These are phyloP conservation scores for Cichlasoma orientale DNA, from an alignment of 2,797 vertebrate species.

Conservation along the genomic window DNA sequence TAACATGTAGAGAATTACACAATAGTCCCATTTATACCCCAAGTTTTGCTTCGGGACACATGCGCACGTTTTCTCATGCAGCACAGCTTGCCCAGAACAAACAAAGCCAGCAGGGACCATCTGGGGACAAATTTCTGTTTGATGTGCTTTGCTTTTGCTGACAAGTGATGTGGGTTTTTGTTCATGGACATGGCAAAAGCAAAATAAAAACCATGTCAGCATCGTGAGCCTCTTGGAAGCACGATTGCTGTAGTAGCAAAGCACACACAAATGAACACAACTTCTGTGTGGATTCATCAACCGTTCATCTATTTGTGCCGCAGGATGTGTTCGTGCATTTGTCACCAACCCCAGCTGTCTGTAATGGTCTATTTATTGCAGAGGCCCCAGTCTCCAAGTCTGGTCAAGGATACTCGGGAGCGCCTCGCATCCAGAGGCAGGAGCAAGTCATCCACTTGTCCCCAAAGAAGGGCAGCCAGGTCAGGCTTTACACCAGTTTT, in stretches of 20 bases:
- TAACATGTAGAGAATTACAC: constrained; percentile 76
- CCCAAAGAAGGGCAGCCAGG: constrained; percentile 96
- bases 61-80: constrained; percentile 19
- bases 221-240: constrained; percentile 17
- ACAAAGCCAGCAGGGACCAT: constrained; percentile 51
- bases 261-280: constrained; percentile 24
- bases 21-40: constrained; percentile 63
- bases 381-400: constrained; percentile 87
- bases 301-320: constrained; percentile 28
- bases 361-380: constrained; percentile 72
- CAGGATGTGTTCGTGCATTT: constrained; percentile 24
- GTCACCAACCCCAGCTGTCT: constrained; percentile 27
- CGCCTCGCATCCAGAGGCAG: constrained; percentile 93
- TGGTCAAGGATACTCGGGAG: constrained; percentile 88
- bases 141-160: constrained; percentile 47
- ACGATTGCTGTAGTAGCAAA: constrained; percentile 19
- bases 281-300: constrained; percentile 21
- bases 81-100: constrained; percentile 62
- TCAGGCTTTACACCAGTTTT: constrained; percentile 60
- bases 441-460: constrained; percentile 97
- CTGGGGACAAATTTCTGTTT: constrained; percentile 54
- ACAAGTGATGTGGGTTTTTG: constrained; percentile 43
- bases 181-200: constrained; percentile 20
- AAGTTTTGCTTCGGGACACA: constrained; percentile 53
- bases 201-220: constrained; percentile 25